Evolutionary conservation across 30 jellyfish, hydroid and myxozoan species (phyloP), one percentile per base, ranked within the genome.

Genomic region (Turritopsis rubra): DNA sequence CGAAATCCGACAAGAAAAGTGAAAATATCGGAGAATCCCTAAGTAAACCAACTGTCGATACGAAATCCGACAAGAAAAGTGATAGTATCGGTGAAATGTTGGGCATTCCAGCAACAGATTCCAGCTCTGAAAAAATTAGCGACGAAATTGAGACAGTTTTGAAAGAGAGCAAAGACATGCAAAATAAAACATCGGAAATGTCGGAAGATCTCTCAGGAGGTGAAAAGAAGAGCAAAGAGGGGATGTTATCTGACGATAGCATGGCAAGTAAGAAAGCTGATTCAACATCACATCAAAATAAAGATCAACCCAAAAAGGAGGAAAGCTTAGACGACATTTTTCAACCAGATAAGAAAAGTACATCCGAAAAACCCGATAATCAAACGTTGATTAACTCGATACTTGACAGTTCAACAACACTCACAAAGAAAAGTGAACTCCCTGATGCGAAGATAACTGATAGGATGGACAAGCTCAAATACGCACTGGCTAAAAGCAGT

Each of bases 141-240:
- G 77, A 68, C 77, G 30, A 68, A 27, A 68, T 68, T 19, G 77
- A 23, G 31, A 27, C 28, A 23, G 77, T 68, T 68, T 68, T 68
- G 19, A 23, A n/a, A 23, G 31, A 83, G 75, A 29, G 96, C 91
- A 24, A 78, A 78, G 66, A 79, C 96, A 16, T 73, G 81, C 52
- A 82, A 65, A 21, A 78, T 82, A 90, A 90, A 52, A 29, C 81
- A 0, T 83, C 95, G 18, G 97, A 91, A 74, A 79, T 91, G 28
- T 84, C 92, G 9, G 97, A 91, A 66, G 97, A 91, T 75, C 53
- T 90, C 21, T 81, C 95, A 22, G 84, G 82, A 53, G 84, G 87
- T 21, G 83, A 79, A 74, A 78, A 84, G 8, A 80, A 84, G 0
- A 89, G 85, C 30, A 17, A 71, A 17, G 82, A 87, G 66, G 88